Conservation (phyloP, 2,888 invertebrate genomes). For the Pedicia rivosa region DNA sequence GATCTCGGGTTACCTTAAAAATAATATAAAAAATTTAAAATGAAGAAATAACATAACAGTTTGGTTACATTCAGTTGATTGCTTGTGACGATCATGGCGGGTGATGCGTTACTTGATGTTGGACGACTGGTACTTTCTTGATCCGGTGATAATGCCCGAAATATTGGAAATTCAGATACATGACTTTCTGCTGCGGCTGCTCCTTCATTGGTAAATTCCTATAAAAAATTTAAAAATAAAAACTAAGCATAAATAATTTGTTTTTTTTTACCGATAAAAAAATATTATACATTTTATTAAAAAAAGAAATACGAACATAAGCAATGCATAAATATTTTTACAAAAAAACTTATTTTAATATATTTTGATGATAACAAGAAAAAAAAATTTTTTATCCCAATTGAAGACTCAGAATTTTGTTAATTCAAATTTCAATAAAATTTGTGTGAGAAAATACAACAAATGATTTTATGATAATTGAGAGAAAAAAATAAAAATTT, state of each 20-base stretch:
- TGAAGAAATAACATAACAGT: neutral
- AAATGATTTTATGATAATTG: no score
- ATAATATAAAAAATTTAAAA: neutral
- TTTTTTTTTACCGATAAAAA: neutral
- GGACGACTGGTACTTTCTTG: conserved; percentile 10
- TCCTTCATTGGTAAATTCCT: conserved; percentile 16
- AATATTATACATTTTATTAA: no score
- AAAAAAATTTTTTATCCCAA: conserved; percentile 1
- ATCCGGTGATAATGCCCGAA: conserved; percentile 14
- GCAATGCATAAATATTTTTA: neutral
- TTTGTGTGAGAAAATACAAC: no score
- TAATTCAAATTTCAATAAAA: no score
- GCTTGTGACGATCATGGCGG: neutral
- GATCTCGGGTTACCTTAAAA: conserved; percentile 7
- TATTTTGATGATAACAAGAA: neutral
- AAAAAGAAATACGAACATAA: no score
- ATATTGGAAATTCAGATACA: conserved; percentile 15
- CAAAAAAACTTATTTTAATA: neutral
- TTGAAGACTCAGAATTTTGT: no score
- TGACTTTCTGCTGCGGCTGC: conserved; percentile 10
- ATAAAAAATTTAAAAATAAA: neutral
- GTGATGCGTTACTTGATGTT: conserved; percentile 3
- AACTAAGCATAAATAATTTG: neutral
- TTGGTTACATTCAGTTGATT: conserved; percentile 3
- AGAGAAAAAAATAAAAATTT: no score